These are phyloP conservation scores for Tetramorium bicarinatum DNA, from an alignment of 2,888 invertebrate species.

Conservation along the genomic window DNA sequence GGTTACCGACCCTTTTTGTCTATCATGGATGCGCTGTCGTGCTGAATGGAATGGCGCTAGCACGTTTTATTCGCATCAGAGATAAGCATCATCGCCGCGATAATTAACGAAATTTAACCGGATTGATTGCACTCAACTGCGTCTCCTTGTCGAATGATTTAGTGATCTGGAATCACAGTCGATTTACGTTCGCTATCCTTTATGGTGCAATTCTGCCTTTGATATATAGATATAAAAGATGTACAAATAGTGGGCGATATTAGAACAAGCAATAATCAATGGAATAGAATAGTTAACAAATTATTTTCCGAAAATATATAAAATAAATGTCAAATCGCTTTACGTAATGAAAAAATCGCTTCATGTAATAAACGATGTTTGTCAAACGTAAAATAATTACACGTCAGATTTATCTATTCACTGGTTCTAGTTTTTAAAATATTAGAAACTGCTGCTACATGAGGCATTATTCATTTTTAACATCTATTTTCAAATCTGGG, in stretches of 20 bases:
- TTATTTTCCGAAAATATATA: not conserved
- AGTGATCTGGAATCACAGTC: slow-evolving; percentile 20
- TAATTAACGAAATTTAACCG: slow-evolving; percentile 64
- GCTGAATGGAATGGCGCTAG: not conserved
- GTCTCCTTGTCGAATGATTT: slow-evolving; percentile 33
- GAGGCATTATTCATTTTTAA: too few species aligned
- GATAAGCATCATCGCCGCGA: slow-evolving; percentile 36
- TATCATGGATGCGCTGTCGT: slow-evolving; percentile 13
- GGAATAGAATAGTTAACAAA: too few species aligned
- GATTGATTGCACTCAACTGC: slow-evolving; percentile 30
- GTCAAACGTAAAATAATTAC: not conserved
- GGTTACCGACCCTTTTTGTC: slow-evolving; percentile 19
- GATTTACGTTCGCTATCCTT: not conserved
- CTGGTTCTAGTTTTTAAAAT: too few species aligned
- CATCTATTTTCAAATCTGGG: not conserved
- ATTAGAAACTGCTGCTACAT: too few species aligned
- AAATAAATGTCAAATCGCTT: not conserved
- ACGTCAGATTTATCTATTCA: not conserved
- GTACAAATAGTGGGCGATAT: not conserved
- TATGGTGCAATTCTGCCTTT: not conserved
- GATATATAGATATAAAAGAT: not conserved
- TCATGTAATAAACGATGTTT: too few species aligned
- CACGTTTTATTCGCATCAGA: slow-evolving; percentile 35
- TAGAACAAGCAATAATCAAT: not conserved
- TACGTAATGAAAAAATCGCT: too few species aligned